Evolutionary conservation across 1,140 invertebrate species (phyloP), one percentile per base, ranked within the genome.

Genomic region (Euschistus heros): DNA sequence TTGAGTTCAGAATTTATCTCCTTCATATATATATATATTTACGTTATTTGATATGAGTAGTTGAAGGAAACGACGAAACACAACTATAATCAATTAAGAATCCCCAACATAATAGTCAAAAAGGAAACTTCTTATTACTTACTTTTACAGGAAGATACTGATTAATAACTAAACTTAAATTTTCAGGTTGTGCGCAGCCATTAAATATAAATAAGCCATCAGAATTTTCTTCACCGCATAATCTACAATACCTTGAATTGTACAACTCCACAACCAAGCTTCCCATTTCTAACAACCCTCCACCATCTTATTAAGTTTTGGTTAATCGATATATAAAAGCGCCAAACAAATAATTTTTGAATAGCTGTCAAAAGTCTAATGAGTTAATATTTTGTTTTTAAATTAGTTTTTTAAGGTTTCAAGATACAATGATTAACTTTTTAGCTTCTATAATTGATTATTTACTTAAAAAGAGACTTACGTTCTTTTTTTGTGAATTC

Each of bases 71-170:
- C n/a, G 47, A 13, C 33, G 33, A 37, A 37, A 50, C n/a, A 50
- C 47, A 50, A 50, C 47, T 50, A 50, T 5, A 50, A 50, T 50
- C 47, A 50, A 50, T 50, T 18, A 22, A 20, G 47, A 50, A 50
- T 3, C 22, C 22, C 47, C 5, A 18, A 50, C 5, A 17, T 22
- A 50, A 50, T 50, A 50, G n/a, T 50, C 22, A 22, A 20, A 20
- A 20, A 22, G 2, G n/a, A 20, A 50, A 22, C n/a, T 20, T 18
- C 22, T 20, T 8, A 50, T 20, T 10, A 50, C 47, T 50, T 22
- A 50, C 47, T 22, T 50, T 50, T n/a, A 50, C 47, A 20, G 47
- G 47, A 22, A 50, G 47, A 50, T 50, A 50, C 22, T 50, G n/a
- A 50, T 50, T 50, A 6, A 50, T 50, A 10, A 18, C 3, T 20